phyloP scores from a whole-genome alignment of 2,797 vertebrate species.

The Acanthopagrus latus region DNA sequence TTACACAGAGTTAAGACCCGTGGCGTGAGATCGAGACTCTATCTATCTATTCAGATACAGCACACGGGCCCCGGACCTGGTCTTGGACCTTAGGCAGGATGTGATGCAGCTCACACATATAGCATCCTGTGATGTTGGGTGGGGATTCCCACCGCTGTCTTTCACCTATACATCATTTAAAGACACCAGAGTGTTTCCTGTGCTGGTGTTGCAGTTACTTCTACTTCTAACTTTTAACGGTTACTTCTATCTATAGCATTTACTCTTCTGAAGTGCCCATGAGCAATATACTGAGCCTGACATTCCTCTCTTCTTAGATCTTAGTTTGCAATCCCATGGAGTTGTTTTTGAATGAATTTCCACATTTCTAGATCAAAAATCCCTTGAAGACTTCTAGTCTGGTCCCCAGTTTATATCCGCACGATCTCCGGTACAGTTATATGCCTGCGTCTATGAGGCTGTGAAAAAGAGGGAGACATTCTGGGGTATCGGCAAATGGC shows the following conservation, averaged over 20 bases:
- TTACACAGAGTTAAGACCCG: background rate
- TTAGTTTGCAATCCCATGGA: background rate
- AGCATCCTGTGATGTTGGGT: constrained; percentile 70
- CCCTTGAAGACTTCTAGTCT: background rate
- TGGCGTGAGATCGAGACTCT: background rate
- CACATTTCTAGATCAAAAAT: background rate
- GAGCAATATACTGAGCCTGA: background rate
- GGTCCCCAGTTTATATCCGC: background rate
- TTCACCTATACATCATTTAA: constrained; percentile 9
- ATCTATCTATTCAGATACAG: background rate
- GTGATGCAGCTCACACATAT: constrained; percentile 53
- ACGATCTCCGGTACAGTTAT: background rate
- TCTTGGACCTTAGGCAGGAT: constrained; percentile 54
- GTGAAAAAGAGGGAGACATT: too few species aligned
- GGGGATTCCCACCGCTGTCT: constrained; percentile 74
- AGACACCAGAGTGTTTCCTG: constrained; percentile 44
- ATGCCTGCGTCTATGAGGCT: too few species aligned
- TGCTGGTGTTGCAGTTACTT: constrained; percentile 14
- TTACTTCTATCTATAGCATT: too few species aligned
- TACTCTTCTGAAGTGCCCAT: constrained; percentile 3
- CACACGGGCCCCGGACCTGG: background rate
- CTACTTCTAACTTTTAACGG: too few species aligned
- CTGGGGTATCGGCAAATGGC: too few species aligned
- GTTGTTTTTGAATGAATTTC: background rate
- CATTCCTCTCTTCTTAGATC: background rate